Percentiles rank a stretch among this genome's conserved stretches.
Evolutionary conservation across 2,113 vertebrate genomes (phyloP).

Genomic region (Mastomys natalensis): DNA sequence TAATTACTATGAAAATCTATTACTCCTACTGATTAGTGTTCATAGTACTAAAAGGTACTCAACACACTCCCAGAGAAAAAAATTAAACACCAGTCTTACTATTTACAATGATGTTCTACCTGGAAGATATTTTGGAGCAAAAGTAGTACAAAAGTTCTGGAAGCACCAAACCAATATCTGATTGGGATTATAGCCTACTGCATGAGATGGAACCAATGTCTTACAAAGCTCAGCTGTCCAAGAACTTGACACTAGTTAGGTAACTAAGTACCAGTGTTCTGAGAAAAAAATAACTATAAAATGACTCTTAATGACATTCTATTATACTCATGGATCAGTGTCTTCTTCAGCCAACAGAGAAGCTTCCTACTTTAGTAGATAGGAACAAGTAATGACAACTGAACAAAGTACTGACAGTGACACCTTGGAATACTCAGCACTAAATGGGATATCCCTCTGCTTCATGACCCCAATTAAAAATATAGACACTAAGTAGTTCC

Average conservation of each 20-base stretch:
- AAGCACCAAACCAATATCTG: neutral
- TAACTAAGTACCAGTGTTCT: neutral
- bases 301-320: neutral
- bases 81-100: neutral
- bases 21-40: neutral
- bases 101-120: neutral
- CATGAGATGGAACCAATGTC: neutral
- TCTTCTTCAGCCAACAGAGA: neutral
- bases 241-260: neutral
- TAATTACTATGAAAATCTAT: neutral
- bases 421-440: neutral
- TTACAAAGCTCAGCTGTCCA: neutral
- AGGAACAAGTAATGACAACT: neutral
- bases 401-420: neutral
- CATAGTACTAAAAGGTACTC: neutral
- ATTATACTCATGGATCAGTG: neutral
- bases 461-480: neutral
- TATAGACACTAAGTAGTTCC: neutral
- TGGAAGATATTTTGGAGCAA: neutral
- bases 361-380: neutral
- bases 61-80: neutral
- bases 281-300: neutral
- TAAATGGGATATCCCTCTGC: neutral
- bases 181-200: neutral
- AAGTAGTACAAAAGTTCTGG: neutral